Base-by-base conservation (phyloP, 2,888 invertebrate genomes). In the Pasiphila rectangulata region DNA sequence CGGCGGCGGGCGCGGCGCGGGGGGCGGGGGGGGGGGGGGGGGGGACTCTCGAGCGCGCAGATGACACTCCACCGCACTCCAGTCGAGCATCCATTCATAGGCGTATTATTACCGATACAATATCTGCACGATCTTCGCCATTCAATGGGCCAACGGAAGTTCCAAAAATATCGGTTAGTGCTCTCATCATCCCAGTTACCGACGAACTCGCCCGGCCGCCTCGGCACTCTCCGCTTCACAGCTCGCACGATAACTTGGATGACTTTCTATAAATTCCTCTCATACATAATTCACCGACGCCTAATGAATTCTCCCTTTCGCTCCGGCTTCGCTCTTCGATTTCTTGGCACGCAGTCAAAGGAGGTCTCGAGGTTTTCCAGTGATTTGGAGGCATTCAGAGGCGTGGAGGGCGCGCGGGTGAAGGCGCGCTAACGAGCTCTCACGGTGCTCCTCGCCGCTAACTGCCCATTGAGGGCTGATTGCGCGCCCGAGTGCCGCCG, bases 321-420 rank as follows among this genome's bases (percentile, higher is more conserved):
- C 47, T 48, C 17, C 42, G 21, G 19, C 24, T 32, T 52, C 35
- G n/a, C n/a, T n/a, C 30, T 40, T 32, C 39, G 34, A 44, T 44
- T 38, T 46, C 25, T 57, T 57, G 56, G 56, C 56, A 43, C 47
- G 43, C 45, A 30, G 27, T 54, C 54, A 51, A 54, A 54, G 36
- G 36, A 42, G 40, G 12, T 29, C 47, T 42, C 12, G 34, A 38
- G 35, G 47, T 27, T 45, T 47, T 46, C 46, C 47, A 51, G 45
- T 46, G 46, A 48, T 45, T 46, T 51, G 56, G 34, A 45, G 13
- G 36, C 46, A 39, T 46, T 49, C 43, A 44, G 32, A 44, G 52
- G 6, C 10, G 38, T 3, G 7, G 48, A 34, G 43, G 2, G 37
- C 39, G 35, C n/a, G 20, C 3, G 15, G 30, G 27, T 16, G 29